phyloP scores from a whole-genome alignment of 1,140 invertebrate species.

The Drosophila lini region DNA sequence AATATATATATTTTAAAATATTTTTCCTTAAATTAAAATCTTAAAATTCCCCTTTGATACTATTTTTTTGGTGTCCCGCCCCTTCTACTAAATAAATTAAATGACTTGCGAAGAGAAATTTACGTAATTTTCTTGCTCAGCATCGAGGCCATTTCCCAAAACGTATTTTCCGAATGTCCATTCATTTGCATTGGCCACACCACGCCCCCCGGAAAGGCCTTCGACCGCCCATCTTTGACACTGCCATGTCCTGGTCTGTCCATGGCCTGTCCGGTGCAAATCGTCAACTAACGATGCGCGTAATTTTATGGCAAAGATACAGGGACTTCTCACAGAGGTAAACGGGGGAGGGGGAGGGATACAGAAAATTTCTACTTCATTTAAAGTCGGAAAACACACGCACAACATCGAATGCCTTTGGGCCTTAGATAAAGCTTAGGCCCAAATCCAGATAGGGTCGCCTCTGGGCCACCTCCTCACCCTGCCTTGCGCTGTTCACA shows the following conservation, averaged over 20 bases:
- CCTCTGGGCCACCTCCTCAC: not conserved
- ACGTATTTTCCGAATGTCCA: constrained; percentile 59
- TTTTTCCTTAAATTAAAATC: not conserved
- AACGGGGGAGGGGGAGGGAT: not conserved
- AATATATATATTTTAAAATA: too few species aligned
- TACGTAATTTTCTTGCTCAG: constrained; percentile 66
- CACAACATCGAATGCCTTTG: constrained; percentile 38
- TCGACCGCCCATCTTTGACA: constrained; percentile 47
- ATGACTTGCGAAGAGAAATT: constrained; percentile 65
- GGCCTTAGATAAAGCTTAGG: constrained; percentile 61
- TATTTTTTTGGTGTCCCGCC: constrained; percentile 1
- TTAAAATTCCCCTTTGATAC: rapidly evolving
- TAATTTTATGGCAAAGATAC: constrained; percentile 76
- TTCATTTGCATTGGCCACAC: constrained; percentile 70
- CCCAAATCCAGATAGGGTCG: constrained; percentile 58
- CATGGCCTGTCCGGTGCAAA: constrained; percentile 64
- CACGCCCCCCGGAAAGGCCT: constrained; percentile 23
- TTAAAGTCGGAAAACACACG: constrained; percentile 63
- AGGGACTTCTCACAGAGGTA: constrained; percentile 13
- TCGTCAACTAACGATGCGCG: constrained; percentile 78
- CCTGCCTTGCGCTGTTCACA: constrained; percentile 24
- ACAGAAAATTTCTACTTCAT: constrained; percentile 71
- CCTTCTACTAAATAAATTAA: constrained; percentile 62
- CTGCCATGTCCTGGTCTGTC: constrained; percentile 44
- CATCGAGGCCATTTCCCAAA: constrained; percentile 50